phyloP scores from a whole-genome alignment of 2,888 invertebrate species.

The Erpobdella octoculata region DNA sequence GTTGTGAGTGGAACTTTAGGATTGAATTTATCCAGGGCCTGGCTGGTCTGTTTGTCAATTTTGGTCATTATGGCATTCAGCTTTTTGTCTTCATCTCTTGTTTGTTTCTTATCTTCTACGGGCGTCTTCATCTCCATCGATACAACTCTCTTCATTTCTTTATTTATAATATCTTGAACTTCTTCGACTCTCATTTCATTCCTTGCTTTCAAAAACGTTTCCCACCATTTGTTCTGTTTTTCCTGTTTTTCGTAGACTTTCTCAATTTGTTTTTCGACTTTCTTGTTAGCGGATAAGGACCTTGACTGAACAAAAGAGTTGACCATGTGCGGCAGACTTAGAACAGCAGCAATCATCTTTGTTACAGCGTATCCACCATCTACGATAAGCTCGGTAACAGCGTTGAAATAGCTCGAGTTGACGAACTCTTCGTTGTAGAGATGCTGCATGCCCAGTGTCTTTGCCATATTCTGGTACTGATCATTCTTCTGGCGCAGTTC shows the following conservation, averaged over 20 bases:
- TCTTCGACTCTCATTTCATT: not conserved
- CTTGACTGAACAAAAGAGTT: not conserved
- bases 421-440: not conserved
- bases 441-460: not conserved
- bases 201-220: not conserved
- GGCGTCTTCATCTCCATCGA: not conserved
- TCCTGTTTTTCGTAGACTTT: not conserved
- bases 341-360: not conserved
- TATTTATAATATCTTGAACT: not conserved
- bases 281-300: not conserved
- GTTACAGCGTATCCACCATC: constrained; percentile 3
- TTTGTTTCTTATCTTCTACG: not conserved
- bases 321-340: not conserved
- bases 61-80: not conserved
- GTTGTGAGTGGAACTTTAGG: constrained; percentile 5
- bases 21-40: not conserved
- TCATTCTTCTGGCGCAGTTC: constrained; percentile 11
- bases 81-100: not conserved
- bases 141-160: not conserved
- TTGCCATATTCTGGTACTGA: not conserved
- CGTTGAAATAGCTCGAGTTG: not conserved
- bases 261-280: not conserved
- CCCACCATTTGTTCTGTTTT: not conserved
- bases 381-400: not conserved
- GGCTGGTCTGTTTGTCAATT: not conserved